Percentiles rank a stretch among this genome's conserved stretches.
These are phyloP conservation scores for Fundulus diaphanus DNA, from an alignment of 2,797 vertebrate species.

Conservation along the genomic window DNA sequence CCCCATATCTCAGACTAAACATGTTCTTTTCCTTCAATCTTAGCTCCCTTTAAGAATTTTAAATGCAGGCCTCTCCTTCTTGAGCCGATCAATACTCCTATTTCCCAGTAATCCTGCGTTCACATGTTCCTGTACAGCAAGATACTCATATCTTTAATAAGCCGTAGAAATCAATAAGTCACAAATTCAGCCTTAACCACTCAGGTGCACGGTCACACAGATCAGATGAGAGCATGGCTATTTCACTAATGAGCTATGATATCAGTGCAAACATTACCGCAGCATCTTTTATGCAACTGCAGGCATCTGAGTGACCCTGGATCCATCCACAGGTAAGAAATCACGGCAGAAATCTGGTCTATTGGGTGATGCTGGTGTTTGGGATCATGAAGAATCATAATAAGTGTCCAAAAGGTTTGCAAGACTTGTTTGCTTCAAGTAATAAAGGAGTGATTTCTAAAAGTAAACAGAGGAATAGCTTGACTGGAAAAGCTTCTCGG, in stretches of 20 bases:
- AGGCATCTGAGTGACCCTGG: constrained; percentile 39
- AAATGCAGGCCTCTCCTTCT: constrained; percentile 65
- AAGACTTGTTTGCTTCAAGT: constrained; percentile 4
- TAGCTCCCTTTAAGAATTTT: constrained; percentile 56
- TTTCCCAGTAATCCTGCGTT: constrained; percentile 79
- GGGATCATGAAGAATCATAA: background rate
- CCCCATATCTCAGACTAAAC: constrained; percentile 31
- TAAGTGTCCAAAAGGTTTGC: background rate
- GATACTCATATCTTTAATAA: constrained; percentile 81
- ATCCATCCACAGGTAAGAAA: constrained; percentile 33
- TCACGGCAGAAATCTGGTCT: background rate
- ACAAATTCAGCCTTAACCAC: constrained; percentile 73
- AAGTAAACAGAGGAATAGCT: background rate
- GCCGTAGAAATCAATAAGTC: constrained; percentile 78
- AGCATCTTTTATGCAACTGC: constrained; percentile 49
- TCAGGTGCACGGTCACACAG: constrained; percentile 59
- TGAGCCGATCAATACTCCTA: constrained; percentile 78
- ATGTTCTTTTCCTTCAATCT: constrained; percentile 38
- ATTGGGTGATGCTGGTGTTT: background rate
- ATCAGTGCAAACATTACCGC: constrained; percentile 60
- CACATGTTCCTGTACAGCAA: constrained; percentile 74
- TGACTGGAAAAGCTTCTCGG: background rate
- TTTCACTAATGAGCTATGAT: constrained; percentile 76
- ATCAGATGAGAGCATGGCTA: constrained; percentile 69
- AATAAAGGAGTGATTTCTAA: background rate